Evolutionary conservation across 2,113 vertebrate genomes (phyloP), one percentile per base, ranked within the genome.

Genomic region (Coptodon bakossiorum): DNA sequence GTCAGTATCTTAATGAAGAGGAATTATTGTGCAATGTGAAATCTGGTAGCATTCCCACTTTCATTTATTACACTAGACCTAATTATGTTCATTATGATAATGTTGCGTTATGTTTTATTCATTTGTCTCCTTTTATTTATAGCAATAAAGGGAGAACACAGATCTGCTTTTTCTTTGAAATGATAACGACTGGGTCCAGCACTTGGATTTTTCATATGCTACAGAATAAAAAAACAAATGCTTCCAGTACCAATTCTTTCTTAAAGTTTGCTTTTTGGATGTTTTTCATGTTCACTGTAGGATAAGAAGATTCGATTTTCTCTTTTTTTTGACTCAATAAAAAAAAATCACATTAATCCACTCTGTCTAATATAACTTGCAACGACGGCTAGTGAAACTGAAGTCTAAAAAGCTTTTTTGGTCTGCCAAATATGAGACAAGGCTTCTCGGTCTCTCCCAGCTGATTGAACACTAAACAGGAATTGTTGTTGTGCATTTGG

Each of bases 401-500:
- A 79, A 73, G 78, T 90, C 79, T 87, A 82, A 92, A 91, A 90
- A 83, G 81, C 16, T 63, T 66, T 89, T 89, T 54, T 81, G 9
- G 40, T 63, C 45, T 43, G 53, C 31, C 22, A 53, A 83, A 85
- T 88, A 45, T 48, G 82, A 83, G 53, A 86, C 81, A 7, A 76
- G 84, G 79, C 83, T 56, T 89, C 45, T 80, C 13, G 2, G 38
- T 83, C 36, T 82, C 68, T 90, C 91, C 91, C 82, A 53, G 83
- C 85, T 89, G 87, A 71, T 79, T 87, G 48, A 56, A 34, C 89
- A 68, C 80, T 83, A 54, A 87, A 87, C 86, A 73, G 52, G 71
- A 71, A 82, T 88, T 90, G 84, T 92, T 91, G 87, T 88, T 93
- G 88, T 90, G 90, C 61, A 84, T 80, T 80, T 76, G 86, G 84